Base-by-base conservation (phyloP, 2,113 vertebrate species). In the Callaeas wilsoni region DNA sequence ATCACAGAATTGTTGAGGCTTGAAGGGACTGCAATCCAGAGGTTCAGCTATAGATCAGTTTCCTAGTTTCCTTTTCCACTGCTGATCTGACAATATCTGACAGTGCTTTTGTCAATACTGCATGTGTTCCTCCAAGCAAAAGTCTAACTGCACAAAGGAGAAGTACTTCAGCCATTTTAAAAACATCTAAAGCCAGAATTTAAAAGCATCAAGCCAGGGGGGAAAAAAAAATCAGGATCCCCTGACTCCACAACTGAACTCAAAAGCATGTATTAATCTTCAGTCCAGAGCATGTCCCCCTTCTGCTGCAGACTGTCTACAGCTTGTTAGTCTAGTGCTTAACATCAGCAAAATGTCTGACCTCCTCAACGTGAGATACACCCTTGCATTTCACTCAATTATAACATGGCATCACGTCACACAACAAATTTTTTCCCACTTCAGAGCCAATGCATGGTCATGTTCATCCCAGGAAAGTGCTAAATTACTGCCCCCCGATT, bases 391-490 rank as follows among this genome's bases (percentile, higher is more conserved):
- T 75, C 75, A 35, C 15, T 76, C 49, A 33, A 2, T 23, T 60
- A 16, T 35, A 84, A 81, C 22, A 44, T 1, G 8, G 50, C 13
- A 60, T 3, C 44, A 41, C 0, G 4, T 27, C 74, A 88, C 52
- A 55, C 12, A 68, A 50, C 14, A 71, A n/a, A 75, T 42, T 33
- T 83, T 30, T 64, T 73, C 53, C 53, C 10, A 16, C 13, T 86
- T 55, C 52, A 68, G 33, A 35, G 27, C 47, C 16, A 64, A 15
- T 23, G 33, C 22, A 22, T 12, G 25, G 67, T 15, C 0, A 0
- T n/a, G 20, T 47, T 42, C 22, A 7, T 39, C 13, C 84, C 56
- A 68, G 23, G 26, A 47, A 49, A 86, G 27, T 33, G 26, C 7
- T 76, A 56, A 90, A 69, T 57, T 78, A 83, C 39, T 89, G 16